phyloP scores from a whole-genome alignment of 2,888 invertebrate species.

The Palloptera scutellata region DNA sequence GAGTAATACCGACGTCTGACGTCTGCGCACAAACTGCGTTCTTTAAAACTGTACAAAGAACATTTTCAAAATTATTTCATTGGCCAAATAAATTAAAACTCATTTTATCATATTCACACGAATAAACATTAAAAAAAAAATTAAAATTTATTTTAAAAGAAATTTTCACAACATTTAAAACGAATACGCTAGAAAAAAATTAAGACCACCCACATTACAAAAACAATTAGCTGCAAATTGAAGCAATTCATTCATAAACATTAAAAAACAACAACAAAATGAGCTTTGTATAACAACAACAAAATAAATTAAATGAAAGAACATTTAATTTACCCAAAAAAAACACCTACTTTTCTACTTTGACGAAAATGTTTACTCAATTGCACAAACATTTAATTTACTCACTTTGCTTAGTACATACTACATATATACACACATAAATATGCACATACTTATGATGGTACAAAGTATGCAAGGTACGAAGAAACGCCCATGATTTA shows the following conservation, averaged over 20 bases:
- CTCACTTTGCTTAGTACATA: conserved; percentile 12
- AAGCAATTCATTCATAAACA: conserved; percentile 36
- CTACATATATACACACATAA: neutral
- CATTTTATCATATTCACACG: too few relatives aligned
- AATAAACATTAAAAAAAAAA: too few relatives aligned
- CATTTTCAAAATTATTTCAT: too few relatives aligned
- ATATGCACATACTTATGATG: neutral
- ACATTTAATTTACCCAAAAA: conserved; percentile 37
- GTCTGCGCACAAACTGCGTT: too few relatives aligned
- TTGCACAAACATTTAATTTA: conserved; percentile 37
- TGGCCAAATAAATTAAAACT: too few relatives aligned
- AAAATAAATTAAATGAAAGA: neutral
- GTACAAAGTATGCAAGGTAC: neutral
- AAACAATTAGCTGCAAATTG: conserved; percentile 35
- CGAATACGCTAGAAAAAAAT: conserved; percentile 1
- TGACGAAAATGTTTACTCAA: conserved; percentile 41
- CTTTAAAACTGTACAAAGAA: too few relatives aligned
- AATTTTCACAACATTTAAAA: neutral
- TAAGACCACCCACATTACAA: conserved; percentile 34
- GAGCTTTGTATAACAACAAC: neutral
- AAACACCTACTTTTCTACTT: conserved; percentile 41
- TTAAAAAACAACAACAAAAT: conserved; percentile 11
- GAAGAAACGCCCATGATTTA: neutral
- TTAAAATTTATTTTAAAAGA: too few relatives aligned
- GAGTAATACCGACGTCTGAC: too few relatives aligned